Evolutionary conservation across 2,888 invertebrate genomes (phyloP).

Genomic region (Seira sanloemensis): DNA sequence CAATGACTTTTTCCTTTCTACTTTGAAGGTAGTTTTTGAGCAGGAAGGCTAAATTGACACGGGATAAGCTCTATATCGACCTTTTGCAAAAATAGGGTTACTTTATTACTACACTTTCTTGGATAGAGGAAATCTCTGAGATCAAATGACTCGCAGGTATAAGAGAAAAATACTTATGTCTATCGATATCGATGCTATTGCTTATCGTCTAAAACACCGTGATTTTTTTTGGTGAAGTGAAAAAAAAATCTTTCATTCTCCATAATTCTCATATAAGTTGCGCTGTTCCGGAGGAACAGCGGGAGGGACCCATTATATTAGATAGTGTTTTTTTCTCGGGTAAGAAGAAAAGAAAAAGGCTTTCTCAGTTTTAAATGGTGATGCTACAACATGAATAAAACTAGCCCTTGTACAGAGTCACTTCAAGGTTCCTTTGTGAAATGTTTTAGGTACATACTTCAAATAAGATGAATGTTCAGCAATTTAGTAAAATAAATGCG

Average conservation of each 20-base stretch:
- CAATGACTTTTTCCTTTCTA: too few species aligned
- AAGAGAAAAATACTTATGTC: background rate
- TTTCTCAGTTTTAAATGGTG: constrained; percentile 24
- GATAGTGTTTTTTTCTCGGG: constrained; percentile 3
- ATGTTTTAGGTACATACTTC: too few species aligned
- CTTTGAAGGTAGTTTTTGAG: too few species aligned
- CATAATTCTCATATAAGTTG: background rate
- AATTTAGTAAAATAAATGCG: too few species aligned
- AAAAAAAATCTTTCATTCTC: background rate
- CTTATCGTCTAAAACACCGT: background rate
- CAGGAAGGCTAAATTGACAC: too few species aligned
- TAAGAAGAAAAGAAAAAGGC: constrained; percentile 6
- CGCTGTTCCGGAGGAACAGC: constrained; percentile 22
- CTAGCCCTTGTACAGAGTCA: too few species aligned
- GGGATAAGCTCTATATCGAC: too few species aligned
- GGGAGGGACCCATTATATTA: constrained; percentile 33
- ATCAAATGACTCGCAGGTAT: constrained; percentile 62
- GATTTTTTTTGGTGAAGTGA: background rate
- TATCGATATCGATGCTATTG: background rate
- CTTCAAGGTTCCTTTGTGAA: too few species aligned
- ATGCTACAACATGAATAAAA: too few species aligned
- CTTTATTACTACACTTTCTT: constrained; percentile 53
- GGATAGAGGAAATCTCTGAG: constrained; percentile 45
- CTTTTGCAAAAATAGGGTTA: constrained; percentile 33
- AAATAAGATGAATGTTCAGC: too few species aligned